A percentile compares a stretch with the other conserved stretches of the same genome.
Conservation (phyloP, 2,888 invertebrate genomes). For the Andrena haemorrhoa region DNA sequence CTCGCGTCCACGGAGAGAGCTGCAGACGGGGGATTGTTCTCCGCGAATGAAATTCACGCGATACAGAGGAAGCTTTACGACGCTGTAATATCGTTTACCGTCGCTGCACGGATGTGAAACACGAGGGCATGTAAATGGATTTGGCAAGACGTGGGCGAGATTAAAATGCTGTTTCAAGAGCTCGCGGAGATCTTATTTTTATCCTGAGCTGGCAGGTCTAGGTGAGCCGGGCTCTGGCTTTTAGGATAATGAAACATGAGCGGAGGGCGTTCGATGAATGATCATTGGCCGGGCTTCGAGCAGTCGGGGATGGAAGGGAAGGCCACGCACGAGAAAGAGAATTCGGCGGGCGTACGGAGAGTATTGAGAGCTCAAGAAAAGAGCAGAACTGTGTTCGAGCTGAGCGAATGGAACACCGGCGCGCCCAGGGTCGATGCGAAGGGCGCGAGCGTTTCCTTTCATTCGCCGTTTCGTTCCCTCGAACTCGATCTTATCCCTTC, state of each 20-base stretch:
- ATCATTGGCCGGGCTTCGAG: slow-evolving; percentile 21
- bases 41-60: too few species aligned
- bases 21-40: too few species aligned
- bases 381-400: slow-evolving; percentile 12
- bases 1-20: too few species aligned
- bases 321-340: not conserved
- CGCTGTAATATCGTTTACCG: not conserved
- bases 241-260: slow-evolving; percentile 53
- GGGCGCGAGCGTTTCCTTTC: not conserved
- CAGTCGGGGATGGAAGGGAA: not conserved
- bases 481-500: not conserved
- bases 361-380: slow-evolving; percentile 4
- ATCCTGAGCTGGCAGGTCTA: not conserved
- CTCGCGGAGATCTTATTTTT: slow-evolving; percentile 26
- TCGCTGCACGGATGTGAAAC: too few species aligned
- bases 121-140: not conserved
- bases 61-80: not conserved
- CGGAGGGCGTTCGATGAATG: slow-evolving; percentile 42
- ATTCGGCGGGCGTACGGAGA: slow-evolving; percentile 13
- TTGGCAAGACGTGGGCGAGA: slow-evolving; percentile 16
- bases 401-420: not conserved
- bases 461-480: not conserved
- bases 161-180: slow-evolving; percentile 32
- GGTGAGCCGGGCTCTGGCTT: slow-evolving; percentile 22
- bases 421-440: not conserved